phyloP scores from a whole-genome alignment of 2,797 vertebrate genomes.

The Toxotes lorentzi region DNA sequence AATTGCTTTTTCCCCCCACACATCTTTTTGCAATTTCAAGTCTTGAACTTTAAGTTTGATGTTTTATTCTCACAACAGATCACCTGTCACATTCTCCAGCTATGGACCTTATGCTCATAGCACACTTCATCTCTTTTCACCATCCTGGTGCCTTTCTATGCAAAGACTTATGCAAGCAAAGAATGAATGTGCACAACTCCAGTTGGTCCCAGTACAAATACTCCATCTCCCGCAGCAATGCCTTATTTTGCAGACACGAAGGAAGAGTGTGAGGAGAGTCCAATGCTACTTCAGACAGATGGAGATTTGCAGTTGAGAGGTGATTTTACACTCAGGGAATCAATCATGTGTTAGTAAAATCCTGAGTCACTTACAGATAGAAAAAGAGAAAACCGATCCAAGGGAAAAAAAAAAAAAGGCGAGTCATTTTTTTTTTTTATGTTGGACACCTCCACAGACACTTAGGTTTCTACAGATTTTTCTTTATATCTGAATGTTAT shows the following conservation, averaged over 20 bases:
- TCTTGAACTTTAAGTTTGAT: background rate
- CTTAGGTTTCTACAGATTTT: background rate
- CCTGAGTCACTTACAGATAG: conserved; percentile 22
- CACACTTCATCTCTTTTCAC: background rate
- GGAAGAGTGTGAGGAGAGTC: conserved; percentile 41
- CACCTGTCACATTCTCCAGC: background rate
- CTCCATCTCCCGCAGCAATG: conserved; percentile 13
- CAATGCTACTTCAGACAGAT: conserved; percentile 39
- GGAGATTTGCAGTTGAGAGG: conserved; percentile 45
- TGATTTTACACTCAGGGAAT: conserved; percentile 44
- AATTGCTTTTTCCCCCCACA: too few relatives aligned
- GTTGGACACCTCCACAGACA: background rate
- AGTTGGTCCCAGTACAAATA: conserved; percentile 22
- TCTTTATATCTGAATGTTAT: background rate
- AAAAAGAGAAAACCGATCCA: background rate
- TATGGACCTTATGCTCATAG: background rate
- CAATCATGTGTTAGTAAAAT: conserved; percentile 32
- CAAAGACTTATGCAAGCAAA: conserved; percentile 33
- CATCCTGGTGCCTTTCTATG: background rate
- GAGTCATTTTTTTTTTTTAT: background rate
- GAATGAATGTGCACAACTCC: conserved; percentile 34
- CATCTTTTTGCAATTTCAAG: background rate
- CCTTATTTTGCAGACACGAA: conserved; percentile 34
- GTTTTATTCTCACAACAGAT: background rate
- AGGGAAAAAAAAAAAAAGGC: background rate